Evolutionary conservation across 2,797 vertebrate genomes (phyloP).

Genomic region (Eulemur rubriventer): DNA sequence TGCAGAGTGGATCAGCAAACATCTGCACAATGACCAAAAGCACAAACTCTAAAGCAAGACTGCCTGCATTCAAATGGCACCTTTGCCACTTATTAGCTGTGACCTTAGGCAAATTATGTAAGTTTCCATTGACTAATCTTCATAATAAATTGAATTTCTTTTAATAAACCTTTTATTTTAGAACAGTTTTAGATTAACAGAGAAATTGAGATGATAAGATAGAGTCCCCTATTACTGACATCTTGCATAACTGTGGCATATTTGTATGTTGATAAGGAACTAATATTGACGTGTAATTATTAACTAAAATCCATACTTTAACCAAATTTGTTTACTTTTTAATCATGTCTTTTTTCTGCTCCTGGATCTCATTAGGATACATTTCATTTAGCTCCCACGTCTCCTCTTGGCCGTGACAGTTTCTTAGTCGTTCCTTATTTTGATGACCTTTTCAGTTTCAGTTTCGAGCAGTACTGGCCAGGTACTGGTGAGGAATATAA

Average conservation of each 20-base stretch:
- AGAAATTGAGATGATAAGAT: not conserved
- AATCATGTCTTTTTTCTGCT: not conserved
- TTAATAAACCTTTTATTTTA: not conserved
- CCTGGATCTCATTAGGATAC: not conserved
- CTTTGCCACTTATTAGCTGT: not conserved
- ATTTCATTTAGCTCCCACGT: not conserved
- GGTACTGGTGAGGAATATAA: not conserved
- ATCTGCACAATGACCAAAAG: not conserved
- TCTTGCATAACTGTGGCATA: not conserved
- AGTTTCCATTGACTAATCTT: not conserved
- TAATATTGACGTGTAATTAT: not conserved
- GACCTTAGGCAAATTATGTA: not conserved
- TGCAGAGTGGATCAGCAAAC: not conserved
- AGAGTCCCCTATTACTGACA: not conserved
- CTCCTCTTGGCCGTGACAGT: not conserved
- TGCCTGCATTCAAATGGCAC: not conserved
- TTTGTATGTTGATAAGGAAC: slow-evolving; percentile 3
- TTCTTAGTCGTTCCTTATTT: not conserved
- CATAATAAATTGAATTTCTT: not conserved
- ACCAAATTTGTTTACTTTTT: slow-evolving; percentile 15
- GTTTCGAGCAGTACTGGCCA: not conserved
- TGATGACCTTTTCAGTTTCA: not conserved
- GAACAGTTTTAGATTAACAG: not conserved
- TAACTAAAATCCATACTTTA: not conserved
- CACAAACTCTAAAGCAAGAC: not conserved